Evolutionary conservation across 2,888 invertebrate species (phyloP).

Genomic region (Zhuqinia jingwanae): DNA sequence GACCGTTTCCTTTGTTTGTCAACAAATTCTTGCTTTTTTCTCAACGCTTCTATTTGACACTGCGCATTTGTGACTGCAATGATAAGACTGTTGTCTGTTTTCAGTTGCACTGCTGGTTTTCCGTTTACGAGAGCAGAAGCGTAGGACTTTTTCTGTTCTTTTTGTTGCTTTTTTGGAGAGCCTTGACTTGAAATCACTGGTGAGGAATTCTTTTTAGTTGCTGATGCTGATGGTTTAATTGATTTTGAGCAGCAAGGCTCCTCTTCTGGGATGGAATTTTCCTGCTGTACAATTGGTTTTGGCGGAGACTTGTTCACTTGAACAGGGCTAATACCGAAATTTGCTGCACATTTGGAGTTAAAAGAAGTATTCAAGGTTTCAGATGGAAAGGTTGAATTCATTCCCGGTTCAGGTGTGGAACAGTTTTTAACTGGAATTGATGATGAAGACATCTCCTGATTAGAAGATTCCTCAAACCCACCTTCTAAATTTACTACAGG

Average conservation of each 20-base stretch:
- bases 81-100: background rate
- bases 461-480: too few species aligned
- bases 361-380: conserved; percentile 13
- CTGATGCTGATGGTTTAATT: background rate
- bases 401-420: background rate
- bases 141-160: background rate
- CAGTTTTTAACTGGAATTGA: too few species aligned
- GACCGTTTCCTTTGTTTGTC: conserved; percentile 2
- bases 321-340: conserved; percentile 38
- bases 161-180: conserved; percentile 13
- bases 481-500: too few species aligned
- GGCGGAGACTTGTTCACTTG: background rate
- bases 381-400: background rate
- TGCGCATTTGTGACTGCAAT: conserved; percentile 12
- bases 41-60: background rate
- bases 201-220: background rate
- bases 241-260: background rate
- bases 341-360: conserved; percentile 50
- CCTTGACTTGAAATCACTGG: background rate
- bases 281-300: background rate
- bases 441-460: too few species aligned
- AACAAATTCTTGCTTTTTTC: conserved; percentile 1
- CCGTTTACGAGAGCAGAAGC: background rate
- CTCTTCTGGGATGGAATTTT: too few species aligned
- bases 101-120: background rate